Evolutionary conservation across 2,797 vertebrate species (phyloP), one percentile per base, ranked within the genome.

Genomic region (Sebastes steindachneri): DNA sequence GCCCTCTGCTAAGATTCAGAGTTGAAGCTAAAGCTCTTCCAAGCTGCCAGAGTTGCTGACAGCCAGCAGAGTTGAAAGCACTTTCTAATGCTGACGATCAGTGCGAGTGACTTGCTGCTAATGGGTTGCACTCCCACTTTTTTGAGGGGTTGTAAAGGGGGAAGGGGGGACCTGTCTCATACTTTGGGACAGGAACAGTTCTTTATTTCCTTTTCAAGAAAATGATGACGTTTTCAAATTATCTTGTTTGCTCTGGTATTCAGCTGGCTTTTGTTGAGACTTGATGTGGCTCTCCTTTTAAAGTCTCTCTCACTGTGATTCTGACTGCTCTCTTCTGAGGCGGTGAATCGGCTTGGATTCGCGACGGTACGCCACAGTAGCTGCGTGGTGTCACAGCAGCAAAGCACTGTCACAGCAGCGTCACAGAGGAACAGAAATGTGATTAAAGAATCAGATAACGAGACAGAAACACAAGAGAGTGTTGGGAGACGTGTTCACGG

Each of bases 11-110:
- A 75, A 90, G 90, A 94, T 85, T 87, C 89, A 64, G 88, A 91
- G 88, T 83, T 29, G 67, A 79, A 86, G 90, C 92, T 89, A 92
- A 93, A 94, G 86, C 93, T 92, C 85, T 80, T 88, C 86, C 77
- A 86, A 88, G 92, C 92, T 94, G 92, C 91, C 91, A 92, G 85
- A 90, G 87, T 85, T 90, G 90, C 91, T 95, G 94, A 93, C 94
- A 95, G 94, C 89, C 87, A 93, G 86, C 86, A n/a, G 85, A 92
- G 90, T 90, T 95, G 87, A 95, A 95, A 96, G 93, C 84, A 74
- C 85, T 92, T 92, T 94, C 88, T 94, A 92, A 94, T 93, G 89
- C 93, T 92, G 89, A 94, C 78, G 90, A 93, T 94, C 95, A 95
- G 89, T 80, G 80, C 69, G 75, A 88, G 84, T 91, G 91, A 95